Evolutionary conservation across 2,888 invertebrate genomes (phyloP), one percentile per base, ranked within the genome.

Genomic region (Hydropsyche betteni): DNA sequence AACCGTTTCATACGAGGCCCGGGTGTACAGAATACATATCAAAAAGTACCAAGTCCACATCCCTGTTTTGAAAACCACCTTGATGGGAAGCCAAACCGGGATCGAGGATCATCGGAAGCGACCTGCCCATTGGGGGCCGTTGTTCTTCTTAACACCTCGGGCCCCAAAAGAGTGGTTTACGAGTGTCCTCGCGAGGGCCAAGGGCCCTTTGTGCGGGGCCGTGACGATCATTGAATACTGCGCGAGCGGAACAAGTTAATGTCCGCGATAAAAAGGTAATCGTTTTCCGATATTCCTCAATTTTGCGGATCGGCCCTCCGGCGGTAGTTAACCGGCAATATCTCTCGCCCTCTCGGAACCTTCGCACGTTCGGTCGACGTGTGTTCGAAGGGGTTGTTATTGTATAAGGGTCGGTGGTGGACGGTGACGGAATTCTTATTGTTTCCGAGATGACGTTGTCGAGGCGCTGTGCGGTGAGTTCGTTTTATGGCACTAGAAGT

Each of bases 281-380:
- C 77, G 79, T 79, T 79, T 79, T 79, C 79, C 79, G 75, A 79
- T 79, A 79, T 77, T 77, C 77, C 79, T 79, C 79, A 79, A 79
- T 79, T 79, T 75, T 74, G 72, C 69, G 52, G 74, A 75, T 74
- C 74, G 77, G 36, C 75, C 78, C 76, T 73, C 69, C 50, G 77
- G 68, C 69, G 75, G 68, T 61, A 75, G 74, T 79, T 52, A 74
- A 68, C 44, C 44, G 61, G 72, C 72, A 52, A 58, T 72, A 61
- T 72, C 72, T 72, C 61, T 64, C 36, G 8, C 33, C 12, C 64
- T 34, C 36, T 64, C 64, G 4, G 5, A n/a, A n/a, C 33, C 33
- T 61, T 16, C 44, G 61, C 64, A n/a, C 34, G 34, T 34, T 34
- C 34, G 64, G 8, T n/a, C 36, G 64, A 24, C 55, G 64, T 44